Evolutionary conservation across 2,113 vertebrate species (phyloP).

Genomic region (Dicrurus megarhynchus): DNA sequence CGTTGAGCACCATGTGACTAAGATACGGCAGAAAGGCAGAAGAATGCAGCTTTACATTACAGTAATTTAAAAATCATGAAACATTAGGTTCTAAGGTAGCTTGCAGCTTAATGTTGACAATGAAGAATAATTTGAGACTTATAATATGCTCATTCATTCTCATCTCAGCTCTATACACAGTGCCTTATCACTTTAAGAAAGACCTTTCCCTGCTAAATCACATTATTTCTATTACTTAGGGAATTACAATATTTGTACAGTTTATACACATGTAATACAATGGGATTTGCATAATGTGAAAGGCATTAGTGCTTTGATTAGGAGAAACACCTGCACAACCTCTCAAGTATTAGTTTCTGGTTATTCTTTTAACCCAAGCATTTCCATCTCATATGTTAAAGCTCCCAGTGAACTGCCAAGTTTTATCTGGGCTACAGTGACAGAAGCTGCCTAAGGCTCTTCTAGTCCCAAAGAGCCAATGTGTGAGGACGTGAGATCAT

Average conservation of each 20-base stretch:
- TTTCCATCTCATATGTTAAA: background rate
- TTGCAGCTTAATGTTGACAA: background rate
- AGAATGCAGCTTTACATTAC: background rate
- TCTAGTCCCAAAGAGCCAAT: background rate
- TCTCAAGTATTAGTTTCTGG: background rate
- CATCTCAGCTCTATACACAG: background rate
- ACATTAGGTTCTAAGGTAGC: background rate
- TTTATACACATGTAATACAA: constrained; percentile 31
- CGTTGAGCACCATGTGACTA: background rate
- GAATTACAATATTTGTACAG: constrained; percentile 44
- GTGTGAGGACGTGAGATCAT: background rate
- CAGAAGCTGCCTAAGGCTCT: background rate
- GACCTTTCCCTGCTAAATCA: constrained; percentile 1
- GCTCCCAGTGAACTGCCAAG: background rate
- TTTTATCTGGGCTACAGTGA: background rate
- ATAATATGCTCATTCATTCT: background rate
- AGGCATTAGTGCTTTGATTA: constrained; percentile 19
- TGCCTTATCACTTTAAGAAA: background rate
- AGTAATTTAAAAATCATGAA: background rate
- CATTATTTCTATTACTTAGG: constrained; percentile 27
- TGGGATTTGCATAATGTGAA: constrained; percentile 33
- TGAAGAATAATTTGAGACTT: background rate
- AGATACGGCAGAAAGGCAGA: background rate
- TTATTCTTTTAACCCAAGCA: background rate
- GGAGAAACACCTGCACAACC: background rate